Percentiles rank a stretch among this genome's conserved stretches.
Evolutionary conservation across 92 coral and sea anemone species (phyloP).

Genomic region (Zoanthus gigantus): DNA sequence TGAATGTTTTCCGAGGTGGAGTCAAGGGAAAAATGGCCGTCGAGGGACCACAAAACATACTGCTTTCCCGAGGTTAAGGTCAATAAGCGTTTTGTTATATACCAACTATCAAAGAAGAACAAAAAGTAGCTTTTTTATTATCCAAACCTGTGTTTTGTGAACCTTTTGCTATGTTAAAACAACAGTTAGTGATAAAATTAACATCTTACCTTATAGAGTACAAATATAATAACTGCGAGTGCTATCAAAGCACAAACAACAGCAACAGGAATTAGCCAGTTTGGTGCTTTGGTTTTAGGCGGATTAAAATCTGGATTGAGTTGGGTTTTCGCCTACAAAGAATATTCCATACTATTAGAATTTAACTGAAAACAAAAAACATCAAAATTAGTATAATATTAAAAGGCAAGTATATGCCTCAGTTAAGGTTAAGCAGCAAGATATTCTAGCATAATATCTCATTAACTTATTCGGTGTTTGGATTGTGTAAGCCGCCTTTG

Average conservation of each 20-base stretch:
- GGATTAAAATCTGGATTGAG: conserved; percentile 74
- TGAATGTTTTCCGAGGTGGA: not conserved
- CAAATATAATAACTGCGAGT: conserved; percentile 73
- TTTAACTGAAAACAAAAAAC: not conserved
- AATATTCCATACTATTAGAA: not conserved
- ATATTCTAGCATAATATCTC: no score
- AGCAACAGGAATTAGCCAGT: conserved; percentile 96
- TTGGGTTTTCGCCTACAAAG: conserved; percentile 71
- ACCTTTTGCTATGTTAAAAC: no score
- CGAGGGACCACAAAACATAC: no score
- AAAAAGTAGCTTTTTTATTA: no score
- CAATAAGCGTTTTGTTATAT: no score
- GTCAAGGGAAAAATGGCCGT: not conserved
- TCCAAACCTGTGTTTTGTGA: no score
- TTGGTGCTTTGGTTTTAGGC: conserved; percentile 62
- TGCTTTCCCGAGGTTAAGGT: no score
- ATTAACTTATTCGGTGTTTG: no score
- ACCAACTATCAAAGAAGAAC: no score
- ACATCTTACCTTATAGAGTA: conserved; percentile 84
- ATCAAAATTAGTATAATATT: not conserved
- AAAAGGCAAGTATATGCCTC: no score
- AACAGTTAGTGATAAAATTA: not conserved
- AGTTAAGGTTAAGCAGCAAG: no score
- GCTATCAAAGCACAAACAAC: conserved; percentile 86
- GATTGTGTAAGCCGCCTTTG: no score